Conservation (phyloP, 1,140 invertebrate species). For the Arion vulgaris region DNA sequence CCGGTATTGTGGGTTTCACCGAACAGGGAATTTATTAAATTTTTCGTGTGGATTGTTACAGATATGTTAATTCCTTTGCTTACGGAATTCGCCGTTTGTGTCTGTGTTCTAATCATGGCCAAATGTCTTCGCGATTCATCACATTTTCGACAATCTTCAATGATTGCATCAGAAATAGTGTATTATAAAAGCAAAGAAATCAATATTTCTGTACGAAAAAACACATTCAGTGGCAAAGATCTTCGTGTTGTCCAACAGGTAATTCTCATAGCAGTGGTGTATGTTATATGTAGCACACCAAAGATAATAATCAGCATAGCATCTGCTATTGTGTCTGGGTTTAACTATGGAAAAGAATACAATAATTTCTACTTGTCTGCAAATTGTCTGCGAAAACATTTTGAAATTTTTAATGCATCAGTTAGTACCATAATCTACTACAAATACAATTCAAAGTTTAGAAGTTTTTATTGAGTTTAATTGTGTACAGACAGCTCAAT, state of each 20-base stretch:
- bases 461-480: no score
- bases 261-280: background rate
- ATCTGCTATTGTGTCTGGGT: background rate
- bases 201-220: background rate
- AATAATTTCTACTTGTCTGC: background rate
- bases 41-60: background rate
- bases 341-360: background rate
- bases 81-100: background rate
- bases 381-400: background rate
- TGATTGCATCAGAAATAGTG: background rate
- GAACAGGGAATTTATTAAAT: background rate
- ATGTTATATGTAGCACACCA: slow-evolving; percentile 2
- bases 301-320: background rate
- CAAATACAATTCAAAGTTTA: background rate
- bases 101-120: background rate
- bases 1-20: background rate
- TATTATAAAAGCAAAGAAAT: background rate
- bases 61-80: background rate
- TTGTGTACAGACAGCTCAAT: no score
- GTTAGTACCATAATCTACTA: background rate
- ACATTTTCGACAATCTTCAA: background rate
- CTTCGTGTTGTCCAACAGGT: background rate
- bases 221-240: background rate
- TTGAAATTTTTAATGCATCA: background rate
- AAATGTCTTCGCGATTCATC: background rate